A percentile compares a stretch with the other conserved stretches of the same genome.
These are phyloP conservation scores for Desoria tigrina DNA, from an alignment of 2,888 invertebrate genomes.

Conservation along the genomic window DNA sequence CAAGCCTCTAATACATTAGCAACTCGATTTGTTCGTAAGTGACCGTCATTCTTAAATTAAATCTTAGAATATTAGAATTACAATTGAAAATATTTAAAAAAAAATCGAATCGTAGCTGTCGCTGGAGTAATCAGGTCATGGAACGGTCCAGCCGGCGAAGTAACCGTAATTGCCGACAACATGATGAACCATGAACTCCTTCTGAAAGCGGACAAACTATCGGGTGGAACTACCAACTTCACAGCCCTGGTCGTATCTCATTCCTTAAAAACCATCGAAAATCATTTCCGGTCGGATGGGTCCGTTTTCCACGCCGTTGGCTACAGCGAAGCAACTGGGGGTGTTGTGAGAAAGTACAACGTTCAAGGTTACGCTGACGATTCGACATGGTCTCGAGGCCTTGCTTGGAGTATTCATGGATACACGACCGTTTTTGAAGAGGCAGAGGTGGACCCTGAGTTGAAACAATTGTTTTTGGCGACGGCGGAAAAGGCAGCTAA, in stretches of 20 bases:
- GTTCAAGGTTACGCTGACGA: slow-evolving; percentile 44
- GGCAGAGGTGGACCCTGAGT: slow-evolving; percentile 12
- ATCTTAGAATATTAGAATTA: not conserved
- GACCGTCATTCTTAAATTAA: not conserved
- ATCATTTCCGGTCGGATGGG: slow-evolving; percentile 45
- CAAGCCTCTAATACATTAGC: slow-evolving; percentile 45
- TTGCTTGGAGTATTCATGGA: slow-evolving; percentile 49
- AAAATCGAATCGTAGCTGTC: slow-evolving; percentile 20
- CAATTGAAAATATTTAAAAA: not conserved
- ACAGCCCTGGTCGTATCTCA: slow-evolving; percentile 40
- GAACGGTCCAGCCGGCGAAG: slow-evolving; percentile 43
- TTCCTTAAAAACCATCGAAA: slow-evolving; percentile 39
- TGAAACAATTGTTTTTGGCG: slow-evolving; percentile 19
- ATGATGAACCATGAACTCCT: slow-evolving; percentile 52
- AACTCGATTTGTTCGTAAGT: slow-evolving; percentile 47
- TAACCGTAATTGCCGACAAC: slow-evolving; percentile 50
- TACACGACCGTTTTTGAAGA: slow-evolving; percentile 39
- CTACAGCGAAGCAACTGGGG: slow-evolving; percentile 41
- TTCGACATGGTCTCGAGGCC: slow-evolving; percentile 49
- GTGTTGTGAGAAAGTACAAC: slow-evolving; percentile 43
- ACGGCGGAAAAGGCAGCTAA: slow-evolving; percentile 40
- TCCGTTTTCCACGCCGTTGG: slow-evolving; percentile 46
- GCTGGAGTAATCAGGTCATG: slow-evolving; percentile 46
- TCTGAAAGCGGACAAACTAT: slow-evolving; percentile 35
- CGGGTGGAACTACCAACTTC: slow-evolving; percentile 36